These are phyloP conservation scores for Neoarius graeffei DNA, from an alignment of 2,113 vertebrate genomes.

Conservation along the genomic window DNA sequence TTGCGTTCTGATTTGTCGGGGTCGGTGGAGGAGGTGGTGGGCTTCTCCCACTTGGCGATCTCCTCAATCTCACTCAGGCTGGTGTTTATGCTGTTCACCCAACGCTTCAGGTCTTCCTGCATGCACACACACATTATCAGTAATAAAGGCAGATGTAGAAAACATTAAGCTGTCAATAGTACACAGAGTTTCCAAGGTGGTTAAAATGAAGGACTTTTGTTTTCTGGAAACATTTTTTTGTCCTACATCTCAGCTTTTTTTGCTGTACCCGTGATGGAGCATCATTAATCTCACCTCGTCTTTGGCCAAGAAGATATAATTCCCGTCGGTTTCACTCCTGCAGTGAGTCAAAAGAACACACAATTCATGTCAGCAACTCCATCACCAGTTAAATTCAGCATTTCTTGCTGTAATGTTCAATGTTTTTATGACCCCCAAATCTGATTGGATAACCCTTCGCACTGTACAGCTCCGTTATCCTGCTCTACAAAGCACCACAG, in stretches of 20 bases:
- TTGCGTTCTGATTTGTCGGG: conserved; percentile 74
- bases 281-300: conserved; percentile 81
- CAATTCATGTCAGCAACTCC: neutral
- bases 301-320: conserved; percentile 91
- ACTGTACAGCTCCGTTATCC: neutral
- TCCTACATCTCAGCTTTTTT: neutral
- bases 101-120: conserved; percentile 74
- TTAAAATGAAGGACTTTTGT: neutral
- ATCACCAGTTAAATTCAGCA: neutral
- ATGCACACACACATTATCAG: neutral
- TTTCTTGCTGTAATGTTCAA: neutral
- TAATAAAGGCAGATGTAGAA: neutral
- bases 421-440: neutral
- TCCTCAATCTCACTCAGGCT: conserved; percentile 68
- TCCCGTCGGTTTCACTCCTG: conserved; percentile 83
- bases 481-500: neutral
- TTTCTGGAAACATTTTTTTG: neutral
- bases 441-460: neutral
- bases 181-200: neutral
- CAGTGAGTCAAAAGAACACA: conserved; percentile 50
- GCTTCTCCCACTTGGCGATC: conserved; percentile 73
- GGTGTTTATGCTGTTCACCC: conserved; percentile 71
- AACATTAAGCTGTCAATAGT: neutral
- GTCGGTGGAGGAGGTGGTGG: conserved; percentile 72
- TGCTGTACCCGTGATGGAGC: neutral